A percentile compares a stretch with the other conserved stretches of the same genome.
phyloP scores from a whole-genome alignment of 53 echinoderm and acorn worm genomes.

The Henricia sp. region DNA sequence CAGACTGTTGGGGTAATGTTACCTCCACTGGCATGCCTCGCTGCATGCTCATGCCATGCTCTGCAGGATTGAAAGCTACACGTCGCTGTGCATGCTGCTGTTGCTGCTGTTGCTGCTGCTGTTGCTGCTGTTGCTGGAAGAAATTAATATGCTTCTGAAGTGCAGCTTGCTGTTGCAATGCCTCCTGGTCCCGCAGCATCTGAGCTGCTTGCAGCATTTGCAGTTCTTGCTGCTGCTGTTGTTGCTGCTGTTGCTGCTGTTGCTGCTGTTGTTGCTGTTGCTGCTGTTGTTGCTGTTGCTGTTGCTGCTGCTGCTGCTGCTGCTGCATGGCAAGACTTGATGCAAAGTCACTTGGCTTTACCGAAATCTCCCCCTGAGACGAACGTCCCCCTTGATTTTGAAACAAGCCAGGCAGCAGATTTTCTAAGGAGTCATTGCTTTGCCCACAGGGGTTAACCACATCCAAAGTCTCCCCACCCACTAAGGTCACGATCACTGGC shows the following conservation, averaged over 20 bases:
- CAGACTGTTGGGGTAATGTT: constrained; percentile 10
- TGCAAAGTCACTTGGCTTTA: constrained; percentile 17
- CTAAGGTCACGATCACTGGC: constrained; percentile 39
- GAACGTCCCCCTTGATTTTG: constrained; percentile 18
- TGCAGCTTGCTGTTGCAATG: constrained; percentile 31
- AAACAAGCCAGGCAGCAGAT: constrained; percentile 19
- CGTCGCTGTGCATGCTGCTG: constrained; percentile 9
- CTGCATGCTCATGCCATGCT: constrained; percentile 14
- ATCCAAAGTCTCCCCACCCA: constrained; percentile 31
- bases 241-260: constrained; percentile 12
- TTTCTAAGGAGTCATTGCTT: constrained; percentile 26
- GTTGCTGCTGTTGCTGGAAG: constrained; percentile 16
- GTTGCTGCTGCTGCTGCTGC: constrained; percentile 46
- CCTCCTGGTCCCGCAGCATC: constrained; percentile 23
- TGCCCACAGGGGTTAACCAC: constrained; percentile 18
- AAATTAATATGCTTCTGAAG: constrained; percentile 26
- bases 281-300: constrained; percentile 40
- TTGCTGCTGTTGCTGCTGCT: constrained; percentile 29
- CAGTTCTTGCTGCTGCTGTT: constrained; percentile 30
- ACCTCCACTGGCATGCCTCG: neutral
- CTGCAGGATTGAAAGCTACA: constrained; percentile 1
- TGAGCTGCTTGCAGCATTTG: no score
- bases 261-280: constrained; percentile 15
- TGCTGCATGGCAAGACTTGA: constrained; percentile 45
- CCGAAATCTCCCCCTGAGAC: constrained; percentile 34